Evolutionary conservation across 30 jellyfish, hydroid and myxozoan species (phyloP).

Genomic region (Pseudorhiza aurosa): DNA sequence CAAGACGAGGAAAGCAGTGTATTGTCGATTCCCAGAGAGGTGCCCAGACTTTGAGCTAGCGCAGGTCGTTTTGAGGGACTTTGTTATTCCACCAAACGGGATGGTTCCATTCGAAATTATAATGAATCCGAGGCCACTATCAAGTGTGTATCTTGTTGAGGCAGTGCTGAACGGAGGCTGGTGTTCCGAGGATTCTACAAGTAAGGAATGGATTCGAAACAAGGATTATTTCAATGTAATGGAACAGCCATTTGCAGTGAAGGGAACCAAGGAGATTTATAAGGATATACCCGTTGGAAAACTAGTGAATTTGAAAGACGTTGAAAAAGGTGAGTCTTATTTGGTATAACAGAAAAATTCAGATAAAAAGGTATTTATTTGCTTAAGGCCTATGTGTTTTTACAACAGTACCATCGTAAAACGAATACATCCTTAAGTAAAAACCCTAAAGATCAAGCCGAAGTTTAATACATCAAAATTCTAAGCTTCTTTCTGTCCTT

Average conservation of each 20-base stretch:
- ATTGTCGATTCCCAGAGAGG: conserved; percentile 24
- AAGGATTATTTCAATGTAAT: conserved; percentile 19
- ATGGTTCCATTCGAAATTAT: conserved; percentile 14
- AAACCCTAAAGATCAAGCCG: no score
- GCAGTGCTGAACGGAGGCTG: conserved; percentile 40
- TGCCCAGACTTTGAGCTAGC: conserved; percentile 37
- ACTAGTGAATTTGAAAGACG: conserved; percentile 5
- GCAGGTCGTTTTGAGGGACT: conserved; percentile 4
- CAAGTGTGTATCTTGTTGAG: conserved; percentile 28
- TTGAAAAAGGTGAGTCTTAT: conserved; percentile 6
- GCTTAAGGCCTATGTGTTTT: no score
- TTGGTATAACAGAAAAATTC: no score
- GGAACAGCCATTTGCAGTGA: conserved; percentile 33
- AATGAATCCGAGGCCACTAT: conserved; percentile 47
- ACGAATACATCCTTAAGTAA: no score
- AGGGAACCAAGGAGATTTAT: conserved; percentile 7
- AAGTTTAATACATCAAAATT: no score
- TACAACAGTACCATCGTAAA: no score
- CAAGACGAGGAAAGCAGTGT: conserved; percentile 29
- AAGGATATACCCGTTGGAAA: conserved; percentile 11
- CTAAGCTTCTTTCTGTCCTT: no score
- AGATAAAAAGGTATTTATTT: no score
- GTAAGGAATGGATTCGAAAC: conserved; percentile 26
- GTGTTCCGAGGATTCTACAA: conserved; percentile 7
- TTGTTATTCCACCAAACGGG: not conserved